Conservation (phyloP, 1,140 invertebrate genomes). For the Cryptotermes secundus region DNA sequence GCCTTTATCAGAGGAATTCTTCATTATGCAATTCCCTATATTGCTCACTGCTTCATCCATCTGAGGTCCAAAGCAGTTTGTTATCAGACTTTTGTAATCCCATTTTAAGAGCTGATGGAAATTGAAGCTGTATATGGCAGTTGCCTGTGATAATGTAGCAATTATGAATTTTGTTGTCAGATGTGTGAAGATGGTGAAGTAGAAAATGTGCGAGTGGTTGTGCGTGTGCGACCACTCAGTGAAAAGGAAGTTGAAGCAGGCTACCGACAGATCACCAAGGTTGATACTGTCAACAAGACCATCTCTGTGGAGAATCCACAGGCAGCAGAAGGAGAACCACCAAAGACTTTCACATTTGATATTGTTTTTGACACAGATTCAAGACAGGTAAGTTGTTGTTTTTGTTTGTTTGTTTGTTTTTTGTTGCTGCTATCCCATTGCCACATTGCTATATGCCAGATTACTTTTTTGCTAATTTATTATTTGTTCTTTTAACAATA, state of each 20-base stretch:
- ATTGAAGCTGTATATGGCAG: too few relatives aligned
- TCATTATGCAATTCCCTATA: too few relatives aligned
- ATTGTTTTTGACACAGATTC: constrained; percentile 54
- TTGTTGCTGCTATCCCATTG: too few relatives aligned
- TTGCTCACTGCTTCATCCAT: too few relatives aligned
- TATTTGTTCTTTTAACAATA: not conserved
- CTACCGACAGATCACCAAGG: constrained; percentile 67
- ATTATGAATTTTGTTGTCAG: not conserved
- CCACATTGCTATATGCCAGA: not conserved
- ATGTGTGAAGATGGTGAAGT: constrained; percentile 36
- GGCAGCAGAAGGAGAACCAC: constrained; percentile 65
- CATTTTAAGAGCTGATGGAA: too few relatives aligned
- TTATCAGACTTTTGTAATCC: too few relatives aligned
- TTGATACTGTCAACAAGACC: constrained; percentile 73
- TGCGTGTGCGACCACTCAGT: constrained; percentile 83
- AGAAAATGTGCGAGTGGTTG: constrained; percentile 74
- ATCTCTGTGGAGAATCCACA: constrained; percentile 75
- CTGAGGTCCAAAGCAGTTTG: too few relatives aligned
- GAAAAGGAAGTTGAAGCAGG: constrained; percentile 71
- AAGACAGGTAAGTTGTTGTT: constrained; percentile 45
- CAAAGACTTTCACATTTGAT: constrained; percentile 73
- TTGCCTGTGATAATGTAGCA: too few relatives aligned
- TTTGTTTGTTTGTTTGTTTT: too few relatives aligned
- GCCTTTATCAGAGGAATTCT: too few relatives aligned
- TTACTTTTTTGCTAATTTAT: not conserved